phyloP scores from a whole-genome alignment of 2,113 vertebrate genomes.

The Dasyornis broadbenti region DNA sequence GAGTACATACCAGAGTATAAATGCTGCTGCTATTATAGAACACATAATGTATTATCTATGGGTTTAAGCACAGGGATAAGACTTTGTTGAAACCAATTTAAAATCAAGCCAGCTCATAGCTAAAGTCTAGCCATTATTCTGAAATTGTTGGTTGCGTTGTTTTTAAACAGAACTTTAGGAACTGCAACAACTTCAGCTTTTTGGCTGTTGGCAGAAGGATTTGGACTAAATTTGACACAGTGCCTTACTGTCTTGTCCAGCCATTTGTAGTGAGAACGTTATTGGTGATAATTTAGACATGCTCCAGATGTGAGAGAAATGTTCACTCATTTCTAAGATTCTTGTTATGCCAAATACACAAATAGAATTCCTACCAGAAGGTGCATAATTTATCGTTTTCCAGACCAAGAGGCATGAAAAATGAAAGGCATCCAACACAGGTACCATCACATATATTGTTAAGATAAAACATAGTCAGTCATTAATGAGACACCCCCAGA shows the following conservation, averaged over 20 bases:
- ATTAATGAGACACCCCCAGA: background rate
- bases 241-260: background rate
- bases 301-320: conserved; percentile 28
- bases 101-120: background rate
- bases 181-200: background rate
- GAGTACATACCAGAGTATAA: background rate
- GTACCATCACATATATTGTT: background rate
- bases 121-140: background rate
- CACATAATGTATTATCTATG: background rate
- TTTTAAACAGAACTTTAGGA: background rate
- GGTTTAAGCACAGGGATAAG: conserved; percentile 26
- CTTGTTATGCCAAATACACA: background rate
- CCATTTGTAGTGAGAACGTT: background rate
- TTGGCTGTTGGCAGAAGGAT: background rate
- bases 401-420: background rate
- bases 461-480: background rate
- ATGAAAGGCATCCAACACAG: background rate
- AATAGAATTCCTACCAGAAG: background rate
- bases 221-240: background rate
- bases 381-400: background rate
- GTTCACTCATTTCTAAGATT: conserved; percentile 28
- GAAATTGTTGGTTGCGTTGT: background rate
- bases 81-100: conserved; percentile 23
- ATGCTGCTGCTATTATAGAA: background rate
- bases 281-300: conserved; percentile 16